Evolutionary conservation across 1,140 invertebrate genomes (phyloP), one percentile per base, ranked within the genome.

Genomic region (Drosophila orosa): DNA sequence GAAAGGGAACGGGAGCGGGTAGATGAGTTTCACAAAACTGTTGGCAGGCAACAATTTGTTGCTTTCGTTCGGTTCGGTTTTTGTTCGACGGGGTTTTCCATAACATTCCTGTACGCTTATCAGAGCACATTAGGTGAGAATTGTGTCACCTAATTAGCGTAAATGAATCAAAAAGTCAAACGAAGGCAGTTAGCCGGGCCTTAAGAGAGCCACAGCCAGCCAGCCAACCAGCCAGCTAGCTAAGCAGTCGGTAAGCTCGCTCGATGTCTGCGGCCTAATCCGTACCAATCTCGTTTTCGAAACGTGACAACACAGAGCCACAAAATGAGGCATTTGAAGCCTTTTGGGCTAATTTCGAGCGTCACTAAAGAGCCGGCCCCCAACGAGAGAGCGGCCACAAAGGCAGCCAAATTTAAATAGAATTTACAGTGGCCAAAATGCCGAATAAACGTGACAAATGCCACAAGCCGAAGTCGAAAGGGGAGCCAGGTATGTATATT

Each of bases 101-200:
- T 44, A 60, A 67, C 63, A 84, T 89, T 89, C 84, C 68, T 45
- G 54, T 75, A 75, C 56, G 79, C 68, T 86, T 90, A 90, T 90
- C 89, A 80, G 78, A 78, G 68, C 81, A 87, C 89, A 90, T 90
- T 90, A 90, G 84, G 89, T 90, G 89, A 90, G 89, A 90, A 90
- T 90, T 90, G 89, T 90, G 89, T 90, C 89, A 90, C 89, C 89
- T 90, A 90, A 90, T 90, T 90, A 90, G 81, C 87, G 80, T 90
- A 90, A 90, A 90, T 90, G 89, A 79, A 86, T 87, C 87, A 90
- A 90, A 83, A 73, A 79, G 71, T 45, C 74, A 78, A 59, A 31
- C 61, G 24, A 57, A 45, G 80, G 44, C 79, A 82, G 74, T 66
- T 77, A 54, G 68, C 79, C 76, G n/a, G 40, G 42, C 45, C 25